Base-by-base conservation (phyloP, 2,113 vertebrate species). In the Cnemophilus loriae region DNA sequence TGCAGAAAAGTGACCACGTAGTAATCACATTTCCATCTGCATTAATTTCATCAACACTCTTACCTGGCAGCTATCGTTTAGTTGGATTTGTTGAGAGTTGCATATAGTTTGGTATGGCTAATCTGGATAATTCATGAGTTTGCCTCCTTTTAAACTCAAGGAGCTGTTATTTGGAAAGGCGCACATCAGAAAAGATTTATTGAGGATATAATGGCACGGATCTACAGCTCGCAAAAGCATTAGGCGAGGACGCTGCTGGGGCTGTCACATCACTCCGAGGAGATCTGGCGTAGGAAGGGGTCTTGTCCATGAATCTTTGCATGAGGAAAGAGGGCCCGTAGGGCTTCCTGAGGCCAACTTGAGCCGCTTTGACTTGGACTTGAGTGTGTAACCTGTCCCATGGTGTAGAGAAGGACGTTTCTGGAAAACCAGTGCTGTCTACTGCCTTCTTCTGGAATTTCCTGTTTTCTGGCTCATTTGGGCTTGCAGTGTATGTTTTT, bases 191-290 rank as follows among this genome's bases (percentile, higher is more conserved):
- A 75, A 47, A 47, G 1, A 39, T 53, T 73, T 76, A 9, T 39
- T 60, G 50, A 44, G 7, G 21, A 1, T 60, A 4, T 56, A 42
- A 12, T 11, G 11, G 5, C 30, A 30, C 2, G 2, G 17, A 42
- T 47, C 10, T 59, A 16, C 20, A 57, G 4, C 20, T 73, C 4
- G 0, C 10, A 46, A 10, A 56, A 59, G 3, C 21, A 10, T 17
- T 4, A 32, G 30, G 8, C 20, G 11, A 65, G 52, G 28, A 74
- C n/a, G 9, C 59, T 77, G 37, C 32, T 73, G 35, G 46, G 55
- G 11, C 52, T 81, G 28, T 39, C 24, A 3, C 0, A 0, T 64
- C 53, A 7, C 17, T 35, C 30, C 7, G 1, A 68, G 39, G 50
- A 78, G 28, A 50, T 27, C 39, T 89, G 63, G 30, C 9, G 1